Evolutionary conservation across 30 jellyfish, hydroid and myxozoan genomes (phyloP), one percentile per base, ranked within the genome.

Genomic region (Cassiopea andromeda): DNA sequence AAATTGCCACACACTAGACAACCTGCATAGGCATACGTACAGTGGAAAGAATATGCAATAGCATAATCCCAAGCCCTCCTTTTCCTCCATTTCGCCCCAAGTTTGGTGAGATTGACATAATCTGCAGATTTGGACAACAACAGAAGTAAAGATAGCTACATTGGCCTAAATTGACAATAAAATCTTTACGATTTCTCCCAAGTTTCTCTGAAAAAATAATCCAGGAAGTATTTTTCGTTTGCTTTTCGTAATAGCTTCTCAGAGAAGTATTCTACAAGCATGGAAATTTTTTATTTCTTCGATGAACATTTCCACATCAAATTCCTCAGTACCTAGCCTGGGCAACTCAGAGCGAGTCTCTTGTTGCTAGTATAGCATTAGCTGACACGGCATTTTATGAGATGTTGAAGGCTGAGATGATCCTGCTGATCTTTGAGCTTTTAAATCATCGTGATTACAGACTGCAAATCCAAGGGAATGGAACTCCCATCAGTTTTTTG

Each of bases 301-400:
- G 38, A 27, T 27, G 38, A 27, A 27, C 38, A 27, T 27, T 27
- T 27, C 38, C 38, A 27, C 38, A 0, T 68, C 77, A 68, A 72
- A 72, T 72, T 72, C 81, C 81, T 49, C 81, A 72, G 81, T 72
- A 72, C 47, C 81, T 72, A 60, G 47, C 81, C 81, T 72, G 49
- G 81, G 81, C 50, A 72, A 72, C 81, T 72, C 81, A 72, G 81
- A 72, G 60, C 17, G 81, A 72, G 81, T 46, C 49, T 72, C 81
- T 72, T 72, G 1, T 72, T 72, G 81, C 81, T 13, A 72, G 81
- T 72, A 72, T 72, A 50, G 47, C 60, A 49, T 49, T 72, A 27
- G 81, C 49, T 72, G 81, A 72, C 60, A 1, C 49, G 48, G 49
- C 1, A 72, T 72, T 72, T 60, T 49, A 72, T 16, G 60, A 10